Conservation (phyloP, 2,888 invertebrate species). For the Augochlorella aurata region DNA sequence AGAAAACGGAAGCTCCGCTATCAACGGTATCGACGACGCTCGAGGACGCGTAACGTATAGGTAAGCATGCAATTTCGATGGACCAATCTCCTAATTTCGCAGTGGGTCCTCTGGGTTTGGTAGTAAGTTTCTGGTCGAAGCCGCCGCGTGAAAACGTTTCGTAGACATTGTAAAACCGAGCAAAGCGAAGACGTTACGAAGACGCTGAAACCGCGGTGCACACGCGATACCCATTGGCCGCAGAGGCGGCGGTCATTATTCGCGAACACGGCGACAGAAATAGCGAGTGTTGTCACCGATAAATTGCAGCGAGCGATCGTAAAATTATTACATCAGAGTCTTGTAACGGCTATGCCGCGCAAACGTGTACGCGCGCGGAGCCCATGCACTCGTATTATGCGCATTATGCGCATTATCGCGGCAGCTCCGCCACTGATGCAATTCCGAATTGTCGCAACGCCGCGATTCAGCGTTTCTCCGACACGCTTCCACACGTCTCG, state of each 20-base stretch:
- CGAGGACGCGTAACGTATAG: constrained; percentile 69
- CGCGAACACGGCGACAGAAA: constrained; percentile 57
- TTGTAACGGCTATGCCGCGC: constrained; percentile 43
- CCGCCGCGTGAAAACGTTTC: constrained; percentile 5
- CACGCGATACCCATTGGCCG: constrained; percentile 31
- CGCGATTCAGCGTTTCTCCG: neutral
- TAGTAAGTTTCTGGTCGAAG: neutral
- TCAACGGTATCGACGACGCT: constrained; percentile 62
- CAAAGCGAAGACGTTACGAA: neutral
- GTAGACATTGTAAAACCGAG: neutral
- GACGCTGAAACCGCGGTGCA: neutral
- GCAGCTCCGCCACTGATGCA: constrained; percentile 42
- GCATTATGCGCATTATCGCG: constrained; percentile 50
- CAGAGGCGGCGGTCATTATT: constrained; percentile 36
- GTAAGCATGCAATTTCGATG: constrained; percentile 55
- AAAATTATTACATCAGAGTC: constrained; percentile 65
- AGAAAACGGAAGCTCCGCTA: constrained; percentile 59
- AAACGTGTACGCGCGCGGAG: neutral
- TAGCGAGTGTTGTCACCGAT: constrained; percentile 64
- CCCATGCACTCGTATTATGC: neutral
- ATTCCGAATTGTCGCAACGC: constrained; percentile 50
- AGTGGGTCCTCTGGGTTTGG: too few relatives aligned
- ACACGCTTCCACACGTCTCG: neutral
- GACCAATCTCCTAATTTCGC: neutral
- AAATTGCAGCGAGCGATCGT: constrained; percentile 64